Evolutionary conservation across 2,888 invertebrate genomes (phyloP), one percentile per base, ranked within the genome.

Genomic region (Blera fallax): DNA sequence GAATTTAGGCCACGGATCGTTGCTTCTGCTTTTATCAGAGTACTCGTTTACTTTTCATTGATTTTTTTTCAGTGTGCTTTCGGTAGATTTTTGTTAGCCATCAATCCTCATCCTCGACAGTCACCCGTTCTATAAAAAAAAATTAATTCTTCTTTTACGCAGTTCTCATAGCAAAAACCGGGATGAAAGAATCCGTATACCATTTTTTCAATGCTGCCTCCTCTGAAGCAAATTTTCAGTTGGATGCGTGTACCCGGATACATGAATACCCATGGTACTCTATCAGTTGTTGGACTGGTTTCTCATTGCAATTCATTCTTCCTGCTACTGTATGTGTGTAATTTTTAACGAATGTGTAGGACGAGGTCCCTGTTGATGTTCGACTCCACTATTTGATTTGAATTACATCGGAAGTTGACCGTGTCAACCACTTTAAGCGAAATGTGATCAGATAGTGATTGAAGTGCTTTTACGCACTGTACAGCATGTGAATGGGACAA

Each of bases 1-100:
- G 32, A 48, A 48, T 64, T 48, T 48, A 64, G 48, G 48, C 32
- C 45, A 43, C 48, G 64, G 64, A 32, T 64, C 45, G 48, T 48
- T 64, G 45, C 29, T 48, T 29, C 29, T 27, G 32, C 48, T 48
- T 48, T 18, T 21, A 5, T 8, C 48, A 10, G 48, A 48, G 21
- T 16, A 37, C 40, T 43, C 43, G 27, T 14, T 24, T 27, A 27
- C 45, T 48, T 64, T 64, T 64, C 27, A 29, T 64, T 18, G 27
- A 11, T 45, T 45, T 48, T 43, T 43, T 32, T 21, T 24, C 10
- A 5, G 29, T 32, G 11, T 37, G 11, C 32, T 64, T 64, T 8
- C n/a, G 7, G 18, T 18, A 14, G 32, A 32, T 62, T 43, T 43
- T 43, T 14, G 43, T 29, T 29, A 45, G 16, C 62, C 62, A 64